Percentiles rank a stretch among this genome's conserved stretches.
Evolutionary conservation across 2,113 vertebrate species (phyloP).

Genomic region (Pterocles burchelli): DNA sequence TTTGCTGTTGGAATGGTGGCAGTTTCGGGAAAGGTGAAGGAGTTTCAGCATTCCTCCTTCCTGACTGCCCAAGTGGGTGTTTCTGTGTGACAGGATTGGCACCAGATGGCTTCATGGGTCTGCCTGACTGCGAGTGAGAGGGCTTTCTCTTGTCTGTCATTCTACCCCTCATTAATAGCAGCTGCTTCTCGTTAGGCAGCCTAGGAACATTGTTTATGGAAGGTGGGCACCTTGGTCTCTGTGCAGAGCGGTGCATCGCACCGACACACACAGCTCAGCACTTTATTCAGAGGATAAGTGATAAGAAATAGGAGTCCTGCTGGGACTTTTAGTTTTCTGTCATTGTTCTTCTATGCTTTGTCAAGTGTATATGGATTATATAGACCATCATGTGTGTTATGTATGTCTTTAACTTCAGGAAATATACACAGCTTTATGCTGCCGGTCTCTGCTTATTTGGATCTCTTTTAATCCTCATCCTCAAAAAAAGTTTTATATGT

Average conservation of each 20-base stretch:
- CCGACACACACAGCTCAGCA: not conserved
- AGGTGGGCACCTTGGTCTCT: not conserved
- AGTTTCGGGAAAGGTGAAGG: not conserved
- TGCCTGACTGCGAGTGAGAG: not conserved
- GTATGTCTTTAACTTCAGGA: not conserved
- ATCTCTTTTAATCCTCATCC: not conserved
- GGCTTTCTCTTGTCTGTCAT: not conserved
- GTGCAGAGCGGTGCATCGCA: rapidly evolving
- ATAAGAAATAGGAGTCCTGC: not conserved
- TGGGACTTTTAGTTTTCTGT: not conserved
- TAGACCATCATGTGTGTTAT: too few relatives aligned
- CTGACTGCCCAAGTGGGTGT: not conserved
- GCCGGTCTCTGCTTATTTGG: not conserved
- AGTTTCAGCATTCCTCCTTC: not conserved
- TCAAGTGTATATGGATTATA: not conserved
- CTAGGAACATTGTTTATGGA: not conserved
- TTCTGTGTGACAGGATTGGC: not conserved
- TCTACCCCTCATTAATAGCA: not conserved
- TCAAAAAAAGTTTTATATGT: not conserved
- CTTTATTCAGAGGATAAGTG: not conserved
- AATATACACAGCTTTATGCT: not conserved
- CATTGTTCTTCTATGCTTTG: not conserved
- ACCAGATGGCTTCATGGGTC: not conserved
- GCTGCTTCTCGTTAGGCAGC: not conserved
- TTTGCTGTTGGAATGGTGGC: not conserved